A percentile compares a stretch with the other conserved stretches of the same genome.
These are phyloP conservation scores for Nothobranchius furzeri DNA, from an alignment of 2,113 vertebrate genomes.

Conservation along the genomic window DNA sequence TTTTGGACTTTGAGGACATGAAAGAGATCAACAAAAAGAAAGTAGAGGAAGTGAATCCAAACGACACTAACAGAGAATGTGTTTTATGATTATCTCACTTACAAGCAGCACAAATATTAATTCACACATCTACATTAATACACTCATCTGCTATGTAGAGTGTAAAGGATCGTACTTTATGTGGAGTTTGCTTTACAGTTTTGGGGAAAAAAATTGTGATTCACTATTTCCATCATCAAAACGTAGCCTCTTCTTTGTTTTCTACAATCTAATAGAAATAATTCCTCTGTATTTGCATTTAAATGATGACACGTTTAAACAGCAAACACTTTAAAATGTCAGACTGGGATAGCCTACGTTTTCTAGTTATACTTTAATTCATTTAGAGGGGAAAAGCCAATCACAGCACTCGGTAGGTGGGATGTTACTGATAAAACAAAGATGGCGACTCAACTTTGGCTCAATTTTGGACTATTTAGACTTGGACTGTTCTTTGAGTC, in stretches of 20 bases:
- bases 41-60: background rate
- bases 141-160: constrained; percentile 3
- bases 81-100: background rate
- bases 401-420: too few species aligned
- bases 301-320: too few species aligned
- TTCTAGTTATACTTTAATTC: too few species aligned
- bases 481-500: too few species aligned
- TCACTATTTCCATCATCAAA: background rate
- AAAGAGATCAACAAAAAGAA: background rate
- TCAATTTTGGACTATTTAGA: too few species aligned
- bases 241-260: background rate
- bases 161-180: constrained; percentile 7
- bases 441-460: too few species aligned
- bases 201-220: background rate
- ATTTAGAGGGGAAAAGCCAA: too few species aligned
- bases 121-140: constrained; percentile 11
- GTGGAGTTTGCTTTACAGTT: background rate
- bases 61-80: constrained; percentile 8
- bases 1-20: constrained; percentile 11
- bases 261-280: too few species aligned
- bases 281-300: too few species aligned
- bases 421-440: too few species aligned
- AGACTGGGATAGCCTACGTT: too few species aligned
- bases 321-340: too few species aligned
- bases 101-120: background rate